Evolutionary conservation across 2,888 invertebrate genomes (phyloP).

Genomic region (Dolichopus griseipennis): DNA sequence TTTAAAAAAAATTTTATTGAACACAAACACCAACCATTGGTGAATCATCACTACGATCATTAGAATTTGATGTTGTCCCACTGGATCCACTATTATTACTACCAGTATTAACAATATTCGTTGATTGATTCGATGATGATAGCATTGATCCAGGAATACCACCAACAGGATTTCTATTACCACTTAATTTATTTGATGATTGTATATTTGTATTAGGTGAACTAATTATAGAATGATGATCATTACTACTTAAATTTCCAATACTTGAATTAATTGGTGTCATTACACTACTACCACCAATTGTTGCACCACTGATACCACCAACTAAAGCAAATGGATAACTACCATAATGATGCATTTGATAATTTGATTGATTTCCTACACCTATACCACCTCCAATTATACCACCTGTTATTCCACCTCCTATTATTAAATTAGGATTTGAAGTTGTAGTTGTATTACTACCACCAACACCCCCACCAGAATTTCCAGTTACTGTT

Average conservation of each 20-base stretch:
- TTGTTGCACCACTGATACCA: conserved; percentile 9
- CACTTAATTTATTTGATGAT: conserved; percentile 12
- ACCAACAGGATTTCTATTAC: conserved; percentile 20
- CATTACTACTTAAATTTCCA: conserved; percentile 25
- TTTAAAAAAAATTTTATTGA: conserved; percentile 56
- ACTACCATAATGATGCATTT: conserved; percentile 18
- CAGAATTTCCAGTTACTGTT: conserved; percentile 27
- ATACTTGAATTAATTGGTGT: not conserved
- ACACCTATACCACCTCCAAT: conserved; percentile 9
- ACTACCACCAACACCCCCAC: conserved; percentile 13
- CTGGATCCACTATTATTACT: conserved; percentile 27
- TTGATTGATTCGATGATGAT: conserved; percentile 26
- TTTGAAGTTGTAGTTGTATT: not conserved
- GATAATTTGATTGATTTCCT: conserved; percentile 16
- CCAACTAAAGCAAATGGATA: conserved; percentile 12
- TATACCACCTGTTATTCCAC: too few relatives aligned
- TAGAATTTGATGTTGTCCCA: conserved; percentile 22
- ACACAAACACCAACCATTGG: conserved; percentile 85
- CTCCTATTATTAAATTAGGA: not conserved
- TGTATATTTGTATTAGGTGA: not conserved
- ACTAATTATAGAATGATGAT: not conserved
- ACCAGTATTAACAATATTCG: conserved; percentile 17
- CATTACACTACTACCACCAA: not conserved
- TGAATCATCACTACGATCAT: conserved; percentile 58
- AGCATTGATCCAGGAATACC: conserved; percentile 13